Conservation (phyloP, 92 coral and sea anemone species). For the Scolanthus callimorphus region DNA sequence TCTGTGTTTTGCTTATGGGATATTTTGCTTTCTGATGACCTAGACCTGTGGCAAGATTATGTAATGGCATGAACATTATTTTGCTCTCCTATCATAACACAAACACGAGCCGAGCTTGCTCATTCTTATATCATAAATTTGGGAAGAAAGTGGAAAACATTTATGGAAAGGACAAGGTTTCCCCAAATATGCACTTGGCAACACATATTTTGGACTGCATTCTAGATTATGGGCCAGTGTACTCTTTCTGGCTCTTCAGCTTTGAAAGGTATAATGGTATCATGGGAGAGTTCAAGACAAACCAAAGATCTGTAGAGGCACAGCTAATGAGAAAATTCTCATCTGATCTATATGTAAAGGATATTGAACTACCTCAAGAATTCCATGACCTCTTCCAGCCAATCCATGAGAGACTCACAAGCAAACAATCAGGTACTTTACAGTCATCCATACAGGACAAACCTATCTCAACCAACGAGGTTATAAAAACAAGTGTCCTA, state of each 20-base stretch:
- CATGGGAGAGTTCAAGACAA: constrained; percentile 20
- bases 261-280: constrained; percentile 67
- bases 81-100: constrained; percentile 45
- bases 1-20: constrained; percentile 41
- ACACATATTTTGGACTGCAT: constrained; percentile 56
- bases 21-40: constrained; percentile 27
- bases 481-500: constrained; percentile 13
- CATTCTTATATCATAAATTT: constrained; percentile 40
- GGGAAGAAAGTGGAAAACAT: constrained; percentile 27
- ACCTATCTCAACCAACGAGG: constrained; percentile 2
- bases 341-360: not conserved
- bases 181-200: constrained; percentile 73
- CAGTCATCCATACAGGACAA: not conserved
- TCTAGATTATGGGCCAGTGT: constrained; percentile 65
- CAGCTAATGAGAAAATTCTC: not conserved
- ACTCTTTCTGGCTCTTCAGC: constrained; percentile 66
- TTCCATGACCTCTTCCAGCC: no score
- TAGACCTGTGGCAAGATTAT: constrained; percentile 58
- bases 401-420: no score
- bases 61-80: constrained; percentile 53
- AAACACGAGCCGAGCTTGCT: constrained; percentile 32
- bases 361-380: no score
- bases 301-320: constrained; percentile 3
- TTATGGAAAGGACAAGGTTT: constrained; percentile 51
- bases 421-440: no score